Percentiles rank a stretch among this genome's conserved stretches.
Evolutionary conservation across 2,113 vertebrate genomes (phyloP).

Genomic region (Myotis brandtii): DNA sequence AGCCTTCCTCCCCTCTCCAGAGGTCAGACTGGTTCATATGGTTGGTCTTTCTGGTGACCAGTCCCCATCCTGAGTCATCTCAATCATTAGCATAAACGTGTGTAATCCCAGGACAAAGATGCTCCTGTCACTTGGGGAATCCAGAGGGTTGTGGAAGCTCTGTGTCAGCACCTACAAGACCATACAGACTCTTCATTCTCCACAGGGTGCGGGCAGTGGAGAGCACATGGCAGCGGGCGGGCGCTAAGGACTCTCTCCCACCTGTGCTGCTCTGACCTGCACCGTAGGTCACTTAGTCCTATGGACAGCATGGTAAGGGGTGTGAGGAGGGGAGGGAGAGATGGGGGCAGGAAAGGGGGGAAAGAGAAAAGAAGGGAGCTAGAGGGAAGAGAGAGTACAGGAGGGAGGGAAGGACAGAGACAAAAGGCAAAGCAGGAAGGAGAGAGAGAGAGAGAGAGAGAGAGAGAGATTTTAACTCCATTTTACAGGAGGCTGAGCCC

Average conservation of each 20-base stretch:
- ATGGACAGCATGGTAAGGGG: accelerated
- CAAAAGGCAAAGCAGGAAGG: not conserved
- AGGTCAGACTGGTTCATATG: not conserved
- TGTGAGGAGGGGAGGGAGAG: not conserved
- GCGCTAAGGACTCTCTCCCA: not conserved
- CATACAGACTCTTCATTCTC: not conserved
- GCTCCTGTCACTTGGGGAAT: not conserved
- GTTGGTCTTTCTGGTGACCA: not conserved
- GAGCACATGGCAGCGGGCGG: accelerated
- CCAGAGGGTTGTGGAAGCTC: not conserved
- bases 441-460: not conserved
- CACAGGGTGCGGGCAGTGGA: not conserved
- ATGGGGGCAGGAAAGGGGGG: not conserved
- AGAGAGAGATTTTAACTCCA: not conserved
- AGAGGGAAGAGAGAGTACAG: not conserved
- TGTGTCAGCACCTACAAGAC: not conserved
- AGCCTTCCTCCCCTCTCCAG: not conserved
- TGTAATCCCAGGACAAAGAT: not conserved
- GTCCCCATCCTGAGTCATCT: not conserved
- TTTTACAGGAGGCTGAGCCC: not conserved
- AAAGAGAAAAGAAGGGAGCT: not conserved
- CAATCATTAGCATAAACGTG: not conserved
- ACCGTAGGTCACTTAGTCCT: no score
- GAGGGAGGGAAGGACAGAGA: not conserved
- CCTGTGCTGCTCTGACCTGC: no score